Conservation (phyloP, 1,140 invertebrate species). For the Epicauta chinensis region DNA sequence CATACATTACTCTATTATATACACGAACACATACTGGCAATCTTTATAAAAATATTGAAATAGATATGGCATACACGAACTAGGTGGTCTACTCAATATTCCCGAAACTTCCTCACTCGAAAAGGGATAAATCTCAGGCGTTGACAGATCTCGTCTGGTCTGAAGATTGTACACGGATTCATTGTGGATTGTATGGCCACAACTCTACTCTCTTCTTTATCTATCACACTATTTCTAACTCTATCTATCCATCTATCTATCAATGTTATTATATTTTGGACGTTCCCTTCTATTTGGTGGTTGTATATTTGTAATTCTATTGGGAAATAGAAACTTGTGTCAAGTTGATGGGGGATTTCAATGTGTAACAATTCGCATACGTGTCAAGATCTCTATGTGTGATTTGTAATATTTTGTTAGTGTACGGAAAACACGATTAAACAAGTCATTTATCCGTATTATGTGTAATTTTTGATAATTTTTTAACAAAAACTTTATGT, state of each 20-base stretch:
- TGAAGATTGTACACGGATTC: background rate
- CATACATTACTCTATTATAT: no score
- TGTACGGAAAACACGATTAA: no score
- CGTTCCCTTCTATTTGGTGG: no score
- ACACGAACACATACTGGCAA: background rate
- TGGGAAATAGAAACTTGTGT: constrained; percentile 13
- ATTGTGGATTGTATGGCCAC: constrained; percentile 15
- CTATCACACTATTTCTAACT: no score
- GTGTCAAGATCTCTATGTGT: constrained; percentile 6
- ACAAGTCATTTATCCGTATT: no score
- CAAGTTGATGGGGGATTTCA: constrained; percentile 22
- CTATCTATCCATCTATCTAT: background rate
- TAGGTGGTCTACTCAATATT: constrained; percentile 18
- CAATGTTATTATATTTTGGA: no score
- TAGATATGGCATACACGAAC: constrained; percentile 6
- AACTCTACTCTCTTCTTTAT: constrained; percentile 7
- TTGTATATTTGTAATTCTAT: no score
- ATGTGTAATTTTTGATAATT: no score
- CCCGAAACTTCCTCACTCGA: constrained; percentile 4
- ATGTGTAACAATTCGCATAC: constrained; percentile 19
- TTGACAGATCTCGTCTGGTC: constrained; percentile 17
- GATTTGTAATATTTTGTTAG: no score
- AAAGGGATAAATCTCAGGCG: constrained; percentile 18
- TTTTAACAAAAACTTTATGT: no score
- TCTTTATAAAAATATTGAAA: background rate